Base-by-base conservation (phyloP, 2,797 vertebrate species). In the Sebastes kiyomatsui region DNA sequence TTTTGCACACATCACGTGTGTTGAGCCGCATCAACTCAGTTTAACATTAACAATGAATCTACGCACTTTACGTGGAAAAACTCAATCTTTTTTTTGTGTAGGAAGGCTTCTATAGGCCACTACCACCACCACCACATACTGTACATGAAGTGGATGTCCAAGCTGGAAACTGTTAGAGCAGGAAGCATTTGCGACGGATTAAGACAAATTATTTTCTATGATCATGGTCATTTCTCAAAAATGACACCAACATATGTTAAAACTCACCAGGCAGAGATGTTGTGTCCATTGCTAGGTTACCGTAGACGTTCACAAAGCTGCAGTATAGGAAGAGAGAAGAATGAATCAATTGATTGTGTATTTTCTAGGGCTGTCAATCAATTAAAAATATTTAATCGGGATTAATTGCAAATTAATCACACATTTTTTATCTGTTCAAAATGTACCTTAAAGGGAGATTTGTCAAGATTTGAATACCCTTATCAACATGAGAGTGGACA, bases 181-280 rank as follows among this genome's bases (percentile, higher is more conserved):
- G 55, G 18, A 74, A 87, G 65, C 76, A 85, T 89, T 91, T 86
- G 85, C 73, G 70, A 79, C 33, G 74, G 72, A 91, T 93, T 86
- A 92, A 80, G 81, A 86, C 69, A 68, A 90, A 92, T 91, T 80
- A 84, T 85, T 72, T 80, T 88, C 81, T 78, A 11, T 88, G 85
- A 88, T 83, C 80, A 74, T 72, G 67, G 76, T 87, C 81, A 68
- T 90, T 91, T 84, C 30, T 93, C 88, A 90, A 86, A 90, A 83
- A 78, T 77, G 79, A 90, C 83, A 81, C 69, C 59, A 65, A 54
- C 72, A 77, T 33, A 79, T 82, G 81, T 30, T 30, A 77, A 61
- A 72, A 59, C 79, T 56, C 49, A 75, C 13, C 73, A 83, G 84
- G 52, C 13, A 71, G 61, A 82, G 23, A 69, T 32, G 60, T 61